Evolutionary conservation across 2,888 invertebrate genomes (phyloP), one percentile per base, ranked within the genome.

Genomic region (Punctoribates punctum): DNA sequence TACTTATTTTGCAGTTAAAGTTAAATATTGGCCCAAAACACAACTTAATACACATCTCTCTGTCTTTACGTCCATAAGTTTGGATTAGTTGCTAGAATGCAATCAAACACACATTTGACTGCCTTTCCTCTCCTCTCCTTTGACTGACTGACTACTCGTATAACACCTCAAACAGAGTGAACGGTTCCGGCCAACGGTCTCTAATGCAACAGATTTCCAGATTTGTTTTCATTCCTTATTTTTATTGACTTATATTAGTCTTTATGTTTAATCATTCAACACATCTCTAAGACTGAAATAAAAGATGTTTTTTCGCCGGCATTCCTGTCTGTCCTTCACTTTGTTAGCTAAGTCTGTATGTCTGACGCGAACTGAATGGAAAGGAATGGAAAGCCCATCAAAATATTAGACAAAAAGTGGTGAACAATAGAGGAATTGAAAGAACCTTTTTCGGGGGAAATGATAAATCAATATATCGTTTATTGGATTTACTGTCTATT

Each of bases 191-290:
- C n/a, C 13, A 62, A 27, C 15, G 17, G 8, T 34, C 29, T n/a
- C 29, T 62, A 62, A 29, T 62, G 62, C 62, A 62, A 62, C 62
- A 62, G 62, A 34, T 62, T n/a, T 62, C 42, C 9, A 62, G 15
- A n/a, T 62, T 62, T 62, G 34, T 62, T 15, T 62, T 62, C n/a
- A 34, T 54, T 54, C 54, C 1, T 4, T 54, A 54, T 54, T 20
- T 48, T 54, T 70, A 70, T 70, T 42, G 70, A 70, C 42, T 70
- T 38, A 70, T 70, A 70, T 70, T 70, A 70, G 70, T 70, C 42
- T 46, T 13, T 42, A 23, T 42, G 23, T 70, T 70, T 70, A 46
- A 70, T 70, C 70, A 70, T 42, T 70, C 42, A 70, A 70, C 42
- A 13, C 70, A 46, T 70, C 23, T 38, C 42, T 34, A 34, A 62